Base-by-base conservation (phyloP, 2,888 invertebrate species). In the Dryomyza anilis region DNA sequence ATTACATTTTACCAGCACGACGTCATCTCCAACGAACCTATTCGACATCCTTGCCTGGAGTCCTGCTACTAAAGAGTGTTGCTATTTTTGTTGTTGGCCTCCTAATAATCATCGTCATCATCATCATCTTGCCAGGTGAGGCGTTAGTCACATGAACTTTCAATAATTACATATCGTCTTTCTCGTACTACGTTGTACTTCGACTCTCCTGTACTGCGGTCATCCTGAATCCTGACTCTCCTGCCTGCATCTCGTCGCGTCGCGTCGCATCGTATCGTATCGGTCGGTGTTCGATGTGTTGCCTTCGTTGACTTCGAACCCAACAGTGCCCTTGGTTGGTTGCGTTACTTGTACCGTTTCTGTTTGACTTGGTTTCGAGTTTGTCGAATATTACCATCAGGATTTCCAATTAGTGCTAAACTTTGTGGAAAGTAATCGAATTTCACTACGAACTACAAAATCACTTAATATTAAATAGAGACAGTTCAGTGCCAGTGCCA, bases 381-480 rank as follows among this genome's bases (percentile, higher is more conserved):
- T 36, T 14, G 50, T 58, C 67, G 67, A 68, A 67, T 67, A 72
- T 72, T 71, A 69, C 71, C 70, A 70, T 71, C 71, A 72, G 72
- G 70, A 72, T 70, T 72, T 69, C 70, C 71, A 71, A 72, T 72
- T 72, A 72, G 70, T 72, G 71, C 72, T 71, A 71, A 72, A 71
- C 70, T 72, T 69, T 72, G 69, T 70, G 71, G 67, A 72, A 70
- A 69, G 72, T 72, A 72, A 72, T 72, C 71, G 72, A 72, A 70
- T 72, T 72, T 72, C 67, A 67, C 52, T 61, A 45, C 52, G 60
- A 60, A 60, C 60, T 60, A 52, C 50, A 45, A 60, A 60, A 60
- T 60, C 60, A 60, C 60, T 60, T 60, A 60, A 60, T 60, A 60
- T 60, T 50, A 60, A 60, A 60, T 36, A 60, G 50, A 25, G 1